A percentile compares a stretch with the other conserved stretches of the same genome.
These are phyloP conservation scores for Hyles euphorbiae DNA, from an alignment of 1,140 invertebrate genomes.

Conservation along the genomic window DNA sequence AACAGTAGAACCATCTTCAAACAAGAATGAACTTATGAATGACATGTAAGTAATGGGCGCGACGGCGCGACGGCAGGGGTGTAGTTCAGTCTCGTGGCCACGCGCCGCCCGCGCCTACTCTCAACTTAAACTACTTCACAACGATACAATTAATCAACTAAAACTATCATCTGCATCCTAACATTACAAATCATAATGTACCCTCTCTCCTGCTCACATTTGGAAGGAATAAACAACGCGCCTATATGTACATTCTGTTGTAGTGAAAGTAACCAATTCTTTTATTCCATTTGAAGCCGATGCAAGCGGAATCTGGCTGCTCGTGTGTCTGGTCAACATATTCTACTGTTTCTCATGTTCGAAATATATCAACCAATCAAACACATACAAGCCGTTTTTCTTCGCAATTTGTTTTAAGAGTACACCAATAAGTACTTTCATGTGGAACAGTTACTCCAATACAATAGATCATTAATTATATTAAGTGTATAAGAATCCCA, in stretches of 20 bases:
- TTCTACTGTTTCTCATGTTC: background rate
- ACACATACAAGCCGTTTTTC: no score
- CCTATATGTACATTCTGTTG: conserved; percentile 57
- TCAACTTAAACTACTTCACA: conserved; percentile 63
- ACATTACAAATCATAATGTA: conserved; percentile 60
- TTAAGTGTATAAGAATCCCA: no score
- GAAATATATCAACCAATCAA: no score
- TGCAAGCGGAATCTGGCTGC: conserved; percentile 30
- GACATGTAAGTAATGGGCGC: conserved; percentile 44
- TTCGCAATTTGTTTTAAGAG: no score
- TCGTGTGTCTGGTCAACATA: conserved; percentile 9
- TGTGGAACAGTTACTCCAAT: no score
- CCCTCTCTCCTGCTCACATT: conserved; percentile 46
- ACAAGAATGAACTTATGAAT: conserved; percentile 55
- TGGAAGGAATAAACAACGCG: conserved; percentile 66
- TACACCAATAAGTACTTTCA: no score
- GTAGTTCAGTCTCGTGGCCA: conserved; percentile 69
- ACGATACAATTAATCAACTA: conserved; percentile 69
- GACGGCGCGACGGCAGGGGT: conserved; percentile 53
- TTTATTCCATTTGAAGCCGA: conserved; percentile 28
- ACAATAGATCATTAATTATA: no score
- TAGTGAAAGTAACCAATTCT: conserved; percentile 37
- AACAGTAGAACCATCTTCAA: conserved; percentile 63
- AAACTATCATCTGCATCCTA: conserved; percentile 64
- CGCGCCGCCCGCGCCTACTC: conserved; percentile 46